These are phyloP conservation scores for Brachionichthys hirsutus DNA, from an alignment of 2,113 vertebrate genomes.

Conservation along the genomic window DNA sequence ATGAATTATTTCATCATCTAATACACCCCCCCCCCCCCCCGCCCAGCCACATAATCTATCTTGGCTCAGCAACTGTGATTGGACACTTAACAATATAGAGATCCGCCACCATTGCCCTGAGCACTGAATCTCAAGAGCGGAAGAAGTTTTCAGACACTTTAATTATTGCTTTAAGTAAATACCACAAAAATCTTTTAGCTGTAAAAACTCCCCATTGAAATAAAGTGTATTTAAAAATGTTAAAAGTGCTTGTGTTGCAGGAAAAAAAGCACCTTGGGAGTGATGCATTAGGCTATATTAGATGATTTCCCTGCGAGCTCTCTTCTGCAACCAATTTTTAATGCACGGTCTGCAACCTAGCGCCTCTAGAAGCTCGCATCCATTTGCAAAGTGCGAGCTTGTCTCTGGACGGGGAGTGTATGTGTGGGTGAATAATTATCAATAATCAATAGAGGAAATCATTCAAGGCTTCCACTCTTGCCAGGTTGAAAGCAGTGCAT, in stretches of 20 bases:
- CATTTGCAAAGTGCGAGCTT: constrained; percentile 26
- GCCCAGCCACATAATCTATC: constrained; percentile 27
- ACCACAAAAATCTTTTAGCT: not conserved
- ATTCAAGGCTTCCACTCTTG: constrained; percentile 37
- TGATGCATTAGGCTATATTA: not conserved
- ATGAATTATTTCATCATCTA: constrained; percentile 50
- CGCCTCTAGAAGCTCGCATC: constrained; percentile 30
- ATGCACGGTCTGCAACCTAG: constrained; percentile 13
- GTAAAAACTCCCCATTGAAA: not conserved
- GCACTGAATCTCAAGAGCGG: constrained; percentile 1
- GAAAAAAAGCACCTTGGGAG: not conserved
- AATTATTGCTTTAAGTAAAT: not conserved
- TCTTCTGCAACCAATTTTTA: constrained; percentile 28
- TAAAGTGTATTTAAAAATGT: not conserved
- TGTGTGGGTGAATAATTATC: constrained; percentile 57
- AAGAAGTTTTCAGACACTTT: not conserved
- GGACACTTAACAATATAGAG: constrained; percentile 26
- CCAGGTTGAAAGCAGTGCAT: constrained; percentile 44
- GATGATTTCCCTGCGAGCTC: constrained; percentile 16
- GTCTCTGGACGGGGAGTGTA: constrained; percentile 20
- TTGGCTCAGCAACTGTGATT: constrained; percentile 12
- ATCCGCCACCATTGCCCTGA: constrained; percentile 11
- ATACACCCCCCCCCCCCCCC: constrained; percentile 36
- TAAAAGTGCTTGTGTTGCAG: not conserved
- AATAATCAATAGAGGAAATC: constrained; percentile 71